Conservation (phyloP, 2,113 vertebrate genomes). For the Dicerorhinus sumatrensis region DNA sequence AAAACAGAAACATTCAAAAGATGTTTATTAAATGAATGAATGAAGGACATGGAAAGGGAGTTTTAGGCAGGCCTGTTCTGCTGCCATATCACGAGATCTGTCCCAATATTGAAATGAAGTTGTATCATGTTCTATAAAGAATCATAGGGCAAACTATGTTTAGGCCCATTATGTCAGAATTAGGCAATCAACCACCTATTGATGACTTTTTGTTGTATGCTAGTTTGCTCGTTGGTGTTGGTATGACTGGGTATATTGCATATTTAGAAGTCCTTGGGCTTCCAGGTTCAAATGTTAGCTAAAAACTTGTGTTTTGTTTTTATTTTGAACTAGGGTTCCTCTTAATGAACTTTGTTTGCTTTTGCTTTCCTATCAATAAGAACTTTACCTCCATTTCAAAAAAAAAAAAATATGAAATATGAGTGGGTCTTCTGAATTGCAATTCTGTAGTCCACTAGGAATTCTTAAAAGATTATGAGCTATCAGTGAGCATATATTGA, state of each 20-base stretch:
- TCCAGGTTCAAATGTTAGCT: background rate
- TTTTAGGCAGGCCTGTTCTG: background rate
- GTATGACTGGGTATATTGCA: background rate
- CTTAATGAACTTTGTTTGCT: background rate
- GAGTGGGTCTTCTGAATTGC: background rate
- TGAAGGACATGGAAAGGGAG: background rate
- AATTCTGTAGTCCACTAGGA: background rate
- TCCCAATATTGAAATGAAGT: background rate
- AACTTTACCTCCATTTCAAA: background rate
- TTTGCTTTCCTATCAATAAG: conserved; percentile 1
- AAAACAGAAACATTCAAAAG: background rate
- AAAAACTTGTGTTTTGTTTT: background rate
- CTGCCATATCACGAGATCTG: background rate
- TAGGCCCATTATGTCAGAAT: background rate
- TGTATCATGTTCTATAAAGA: background rate
- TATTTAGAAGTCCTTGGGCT: background rate
- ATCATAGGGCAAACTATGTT: background rate
- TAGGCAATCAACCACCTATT: background rate
- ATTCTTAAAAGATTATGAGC: background rate
- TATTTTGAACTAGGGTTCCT: conserved; percentile 22
- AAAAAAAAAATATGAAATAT: too few species aligned
- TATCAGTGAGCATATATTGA: background rate
- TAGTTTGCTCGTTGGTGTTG: background rate
- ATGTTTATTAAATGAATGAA: conserved; percentile 19
- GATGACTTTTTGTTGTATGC: background rate